Evolutionary conservation across 2,888 invertebrate genomes (phyloP).

Genomic region (Nebria brevicollis): DNA sequence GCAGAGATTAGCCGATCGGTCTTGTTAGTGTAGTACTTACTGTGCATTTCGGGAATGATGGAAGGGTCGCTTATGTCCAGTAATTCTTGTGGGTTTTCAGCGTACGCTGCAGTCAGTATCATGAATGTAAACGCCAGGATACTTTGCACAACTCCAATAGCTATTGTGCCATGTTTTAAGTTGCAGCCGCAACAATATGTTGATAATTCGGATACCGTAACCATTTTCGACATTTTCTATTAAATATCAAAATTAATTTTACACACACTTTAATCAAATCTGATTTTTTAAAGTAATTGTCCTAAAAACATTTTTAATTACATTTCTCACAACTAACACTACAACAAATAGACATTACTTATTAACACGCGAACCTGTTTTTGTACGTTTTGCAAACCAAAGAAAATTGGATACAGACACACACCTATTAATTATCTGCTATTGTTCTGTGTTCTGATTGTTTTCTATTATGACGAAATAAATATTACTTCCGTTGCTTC

Average conservation of each 20-base stretch:
- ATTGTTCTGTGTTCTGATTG: too few relatives aligned
- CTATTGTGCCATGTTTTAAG: conserved; percentile 59
- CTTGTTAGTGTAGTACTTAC: conserved; percentile 51
- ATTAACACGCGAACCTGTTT: too few relatives aligned
- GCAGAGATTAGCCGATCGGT: too few relatives aligned
- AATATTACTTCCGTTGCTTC: too few relatives aligned
- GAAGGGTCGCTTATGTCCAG: conserved; percentile 58
- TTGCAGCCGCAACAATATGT: conserved; percentile 54
- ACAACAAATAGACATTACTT: too few relatives aligned
- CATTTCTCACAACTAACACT: too few relatives aligned
- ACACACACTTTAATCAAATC: background rate
- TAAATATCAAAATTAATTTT: background rate
- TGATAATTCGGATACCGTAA: conserved; percentile 11
- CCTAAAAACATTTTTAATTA: too few relatives aligned
- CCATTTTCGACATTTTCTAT: conserved; percentile 19
- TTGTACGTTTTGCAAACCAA: too few relatives aligned
- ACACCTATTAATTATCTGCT: too few relatives aligned
- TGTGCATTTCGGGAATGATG: conserved; percentile 55
- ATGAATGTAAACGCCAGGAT: conserved; percentile 59
- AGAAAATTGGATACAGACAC: too few relatives aligned
- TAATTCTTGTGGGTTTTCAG: conserved; percentile 60
- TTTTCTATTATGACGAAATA: too few relatives aligned
- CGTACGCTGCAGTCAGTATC: conserved; percentile 59
- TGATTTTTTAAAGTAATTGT: too few relatives aligned
- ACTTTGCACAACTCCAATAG: conserved; percentile 59